phyloP scores from a whole-genome alignment of 2,888 invertebrate genomes.

The Synanthedon andrenaeformis region DNA sequence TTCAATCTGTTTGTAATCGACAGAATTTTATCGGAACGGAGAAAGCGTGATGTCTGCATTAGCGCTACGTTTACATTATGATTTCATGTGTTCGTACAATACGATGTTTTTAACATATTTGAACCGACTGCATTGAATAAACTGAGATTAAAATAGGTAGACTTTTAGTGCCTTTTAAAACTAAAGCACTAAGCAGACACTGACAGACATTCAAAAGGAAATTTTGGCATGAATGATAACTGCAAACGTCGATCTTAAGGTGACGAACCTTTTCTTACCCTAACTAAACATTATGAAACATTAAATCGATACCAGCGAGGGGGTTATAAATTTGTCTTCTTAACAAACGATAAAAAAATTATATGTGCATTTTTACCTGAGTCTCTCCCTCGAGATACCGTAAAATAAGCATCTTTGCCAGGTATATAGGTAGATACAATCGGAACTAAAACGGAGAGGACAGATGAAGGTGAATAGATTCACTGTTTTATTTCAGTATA shows the following conservation, averaged over 20 bases:
- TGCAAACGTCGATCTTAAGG: too few species aligned
- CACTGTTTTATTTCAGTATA: slow-evolving; percentile 9
- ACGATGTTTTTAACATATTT: slow-evolving; percentile 8
- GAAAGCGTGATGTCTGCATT: slow-evolving; percentile 12
- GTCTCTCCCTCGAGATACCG: background rate
- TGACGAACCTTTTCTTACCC: too few species aligned
- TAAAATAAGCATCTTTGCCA: background rate
- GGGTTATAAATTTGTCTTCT: too few species aligned
- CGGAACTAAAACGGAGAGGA: slow-evolving; percentile 14
- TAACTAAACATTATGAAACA: too few species aligned
- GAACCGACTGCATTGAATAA: slow-evolving; percentile 26
- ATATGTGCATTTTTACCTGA: background rate
- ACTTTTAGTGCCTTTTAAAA: too few species aligned
- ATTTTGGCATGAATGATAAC: too few species aligned
- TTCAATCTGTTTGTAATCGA: slow-evolving; percentile 7
- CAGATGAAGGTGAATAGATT: slow-evolving; percentile 34
- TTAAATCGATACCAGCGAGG: too few species aligned
- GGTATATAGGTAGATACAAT: background rate
- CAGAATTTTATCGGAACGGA: slow-evolving; percentile 10
- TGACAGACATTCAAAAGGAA: too few species aligned
- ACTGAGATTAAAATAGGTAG: slow-evolving; percentile 30
- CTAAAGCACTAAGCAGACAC: too few species aligned
- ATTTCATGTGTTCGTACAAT: background rate
- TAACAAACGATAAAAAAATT: background rate
- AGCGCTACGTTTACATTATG: background rate